Evolutionary conservation across 2,888 invertebrate species (phyloP).

Genomic region (Andrena dorsata): DNA sequence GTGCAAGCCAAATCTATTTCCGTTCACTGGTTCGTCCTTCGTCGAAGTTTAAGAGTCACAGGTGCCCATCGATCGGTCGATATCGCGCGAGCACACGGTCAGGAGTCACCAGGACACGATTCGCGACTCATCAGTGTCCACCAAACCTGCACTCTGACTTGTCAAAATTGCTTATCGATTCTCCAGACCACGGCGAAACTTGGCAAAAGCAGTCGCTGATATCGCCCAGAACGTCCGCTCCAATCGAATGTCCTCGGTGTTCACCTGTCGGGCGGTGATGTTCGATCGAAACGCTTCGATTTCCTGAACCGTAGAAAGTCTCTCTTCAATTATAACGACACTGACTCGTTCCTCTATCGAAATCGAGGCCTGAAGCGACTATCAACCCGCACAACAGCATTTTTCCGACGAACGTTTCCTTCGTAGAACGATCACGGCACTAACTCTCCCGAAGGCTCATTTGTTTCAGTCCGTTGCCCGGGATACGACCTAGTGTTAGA

Average conservation of each 20-base stretch:
- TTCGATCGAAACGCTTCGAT: neutral
- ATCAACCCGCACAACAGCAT: constrained; percentile 2
- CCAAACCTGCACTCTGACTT: too few relatives aligned
- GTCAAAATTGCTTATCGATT: too few relatives aligned
- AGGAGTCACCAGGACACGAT: neutral
- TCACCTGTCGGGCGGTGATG: too few relatives aligned
- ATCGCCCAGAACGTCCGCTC: too few relatives aligned
- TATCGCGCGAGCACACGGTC: neutral
- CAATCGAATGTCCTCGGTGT: too few relatives aligned
- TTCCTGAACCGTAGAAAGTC: neutral
- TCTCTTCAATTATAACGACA: neutral
- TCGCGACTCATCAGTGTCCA: neutral
- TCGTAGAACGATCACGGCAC: constrained; percentile 67
- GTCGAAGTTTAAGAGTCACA: constrained; percentile 38
- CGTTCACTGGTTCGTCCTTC: constrained; percentile 49
- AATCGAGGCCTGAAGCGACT: neutral
- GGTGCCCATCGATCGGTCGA: constrained; percentile 46
- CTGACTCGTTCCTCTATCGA: neutral
- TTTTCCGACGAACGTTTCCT: constrained; percentile 60
- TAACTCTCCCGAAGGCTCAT: constrained; percentile 64
- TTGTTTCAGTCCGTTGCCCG: constrained; percentile 75
- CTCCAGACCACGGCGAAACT: too few relatives aligned
- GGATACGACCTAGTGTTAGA: constrained; percentile 72
- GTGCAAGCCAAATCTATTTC: constrained; percentile 57
- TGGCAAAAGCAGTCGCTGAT: too few relatives aligned